Evolutionary conservation across 2,797 vertebrate species (phyloP), one percentile per base, ranked within the genome.

Genomic region (Parauchenoglanis ngamensis): DNA sequence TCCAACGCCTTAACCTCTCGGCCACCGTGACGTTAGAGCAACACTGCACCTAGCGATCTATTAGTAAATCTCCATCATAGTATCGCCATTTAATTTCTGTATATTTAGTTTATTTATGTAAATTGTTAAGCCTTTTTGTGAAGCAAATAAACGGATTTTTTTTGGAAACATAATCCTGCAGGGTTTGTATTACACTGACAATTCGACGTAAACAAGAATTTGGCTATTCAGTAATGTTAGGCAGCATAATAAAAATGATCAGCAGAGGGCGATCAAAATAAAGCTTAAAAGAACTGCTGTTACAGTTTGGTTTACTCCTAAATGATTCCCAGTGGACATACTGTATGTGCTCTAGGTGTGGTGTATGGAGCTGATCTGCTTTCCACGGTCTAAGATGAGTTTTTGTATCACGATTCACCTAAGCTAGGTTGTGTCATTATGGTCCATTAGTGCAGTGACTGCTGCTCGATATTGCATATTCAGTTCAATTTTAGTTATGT

Each of bases 1-100:
- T 97, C 97, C 97, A 98, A 82, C 80, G 80, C 80, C 80, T 82
- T 82, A 82, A 82, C 80, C 97, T 97, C 97, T 97, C 96, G 97
- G 97, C 97, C 97, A 97, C 96, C 96, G 96, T 97, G 96, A 97
- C 97, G 78, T 46, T 25, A 25, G 0, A 0, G 0, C 5, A 49
- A 1, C 46, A 5, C 46, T 40, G 2, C 3, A 40, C 35, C 35
- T 40, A 40, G 46, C 46, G 46, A 0, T 49, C 46, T 49, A 7
- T 49, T 49, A 49, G 46, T 49, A 7, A 0, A 49, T 0, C 35
- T 40, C 35, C 3, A 40, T 40, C 35, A 40, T 40, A 40, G 35
- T 40, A 40, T 40, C 35, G 35, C 35, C 35, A 40, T 40, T 40
- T 40, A 40, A 40, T 40, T 40, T 40, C 35, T 40, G 35, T 40